Evolutionary conservation across 2,113 vertebrate genomes (phyloP).

Genomic region (Rhipidura dahli): DNA sequence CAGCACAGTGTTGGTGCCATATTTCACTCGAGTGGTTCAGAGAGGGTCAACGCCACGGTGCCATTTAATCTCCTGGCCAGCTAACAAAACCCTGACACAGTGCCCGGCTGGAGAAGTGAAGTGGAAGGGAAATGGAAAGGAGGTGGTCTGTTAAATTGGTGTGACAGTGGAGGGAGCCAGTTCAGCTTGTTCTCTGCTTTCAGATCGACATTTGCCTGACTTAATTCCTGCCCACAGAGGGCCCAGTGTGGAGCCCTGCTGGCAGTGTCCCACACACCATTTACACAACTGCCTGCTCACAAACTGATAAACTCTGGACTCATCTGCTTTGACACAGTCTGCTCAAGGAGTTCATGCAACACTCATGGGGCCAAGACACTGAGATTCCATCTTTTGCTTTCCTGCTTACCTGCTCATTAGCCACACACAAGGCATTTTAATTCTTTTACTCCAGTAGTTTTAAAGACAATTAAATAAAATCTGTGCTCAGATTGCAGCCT

Average conservation of each 20-base stretch:
- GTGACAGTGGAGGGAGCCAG: neutral
- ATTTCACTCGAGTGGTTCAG: neutral
- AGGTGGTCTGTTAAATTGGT: neutral
- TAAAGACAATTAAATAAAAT: neutral
- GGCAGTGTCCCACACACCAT: neutral
- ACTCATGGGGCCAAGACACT: neutral
- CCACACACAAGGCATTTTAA: neutral
- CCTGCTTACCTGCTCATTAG: neutral
- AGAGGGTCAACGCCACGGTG: rapidly evolving
- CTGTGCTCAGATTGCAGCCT: neutral
- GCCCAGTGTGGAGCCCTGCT: neutral
- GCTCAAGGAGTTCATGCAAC: neutral
- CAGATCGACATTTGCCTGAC: neutral
- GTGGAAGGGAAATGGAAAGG: neutral
- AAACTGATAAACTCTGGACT: neutral
- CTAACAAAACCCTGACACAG: neutral
- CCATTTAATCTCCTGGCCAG: neutral
- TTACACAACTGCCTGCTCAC: neutral
- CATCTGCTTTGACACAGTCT: neutral
- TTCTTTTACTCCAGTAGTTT: neutral
- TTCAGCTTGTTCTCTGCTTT: neutral
- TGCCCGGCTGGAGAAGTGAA: neutral
- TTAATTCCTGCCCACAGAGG: neutral
- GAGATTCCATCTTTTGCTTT: neutral
- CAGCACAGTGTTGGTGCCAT: neutral